Percentiles rank a stretch among this genome's conserved stretches.
phyloP scores from a whole-genome alignment of 2,888 invertebrate species.

The Hydriomena furcata region DNA sequence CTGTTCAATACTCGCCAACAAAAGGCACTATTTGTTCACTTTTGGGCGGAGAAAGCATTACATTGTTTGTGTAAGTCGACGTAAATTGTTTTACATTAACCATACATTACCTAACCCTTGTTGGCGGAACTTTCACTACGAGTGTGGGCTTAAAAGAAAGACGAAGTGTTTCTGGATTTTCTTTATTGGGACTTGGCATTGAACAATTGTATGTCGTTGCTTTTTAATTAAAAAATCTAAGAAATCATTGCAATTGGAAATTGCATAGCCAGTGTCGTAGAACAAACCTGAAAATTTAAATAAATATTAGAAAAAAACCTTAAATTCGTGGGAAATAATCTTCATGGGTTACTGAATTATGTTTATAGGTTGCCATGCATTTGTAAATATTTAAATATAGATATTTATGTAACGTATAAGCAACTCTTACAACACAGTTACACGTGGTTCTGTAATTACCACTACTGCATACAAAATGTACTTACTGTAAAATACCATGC shows the following conservation, averaged over 20 bases:
- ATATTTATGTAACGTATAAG: too few relatives aligned
- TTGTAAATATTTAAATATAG: too few relatives aligned
- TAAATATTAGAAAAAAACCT: background rate
- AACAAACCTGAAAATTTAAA: constrained; percentile 7
- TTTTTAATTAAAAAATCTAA: background rate
- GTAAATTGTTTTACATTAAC: constrained; percentile 24
- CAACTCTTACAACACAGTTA: too few relatives aligned
- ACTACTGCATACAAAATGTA: too few relatives aligned
- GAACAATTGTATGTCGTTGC: background rate
- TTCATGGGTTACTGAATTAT: too few relatives aligned
- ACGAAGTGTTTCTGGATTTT: constrained; percentile 12
- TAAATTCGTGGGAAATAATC: too few relatives aligned
- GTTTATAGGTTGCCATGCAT: too few relatives aligned
- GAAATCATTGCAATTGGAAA: background rate
- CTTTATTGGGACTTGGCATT: constrained; percentile 7
- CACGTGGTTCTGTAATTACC: too few relatives aligned
- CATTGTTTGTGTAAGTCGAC: constrained; percentile 25
- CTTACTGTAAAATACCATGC: background rate
- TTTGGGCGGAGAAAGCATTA: constrained; percentile 20
- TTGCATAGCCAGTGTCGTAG: background rate
- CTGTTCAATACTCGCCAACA: constrained; percentile 36
- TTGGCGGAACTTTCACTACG: constrained; percentile 6
- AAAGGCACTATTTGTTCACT: constrained; percentile 33
- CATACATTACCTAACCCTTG: constrained; percentile 20
- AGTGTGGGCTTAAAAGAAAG: constrained; percentile 9